phyloP scores from a whole-genome alignment of 2,797 vertebrate genomes.

The Tapirus indicus region DNA sequence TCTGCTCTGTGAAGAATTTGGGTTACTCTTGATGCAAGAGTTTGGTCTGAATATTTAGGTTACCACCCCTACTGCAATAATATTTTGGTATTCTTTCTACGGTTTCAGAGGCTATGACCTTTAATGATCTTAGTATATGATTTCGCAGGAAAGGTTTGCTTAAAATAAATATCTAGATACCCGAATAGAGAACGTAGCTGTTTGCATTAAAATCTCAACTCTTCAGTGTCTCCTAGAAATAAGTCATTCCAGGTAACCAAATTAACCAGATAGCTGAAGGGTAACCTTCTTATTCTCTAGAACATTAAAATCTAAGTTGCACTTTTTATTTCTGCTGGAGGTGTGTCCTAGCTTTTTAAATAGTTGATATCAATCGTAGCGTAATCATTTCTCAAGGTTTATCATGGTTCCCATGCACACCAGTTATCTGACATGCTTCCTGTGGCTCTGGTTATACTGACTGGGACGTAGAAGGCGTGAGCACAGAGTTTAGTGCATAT shows the following conservation, averaged over 20 bases:
- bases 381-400: background rate
- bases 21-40: background rate
- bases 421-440: background rate
- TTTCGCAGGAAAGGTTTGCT: background rate
- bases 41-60: background rate
- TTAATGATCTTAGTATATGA: background rate
- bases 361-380: background rate
- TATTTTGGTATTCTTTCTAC: background rate
- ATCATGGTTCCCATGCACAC: background rate
- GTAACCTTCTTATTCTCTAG: background rate
- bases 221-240: background rate
- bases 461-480: background rate
- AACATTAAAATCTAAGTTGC: background rate
- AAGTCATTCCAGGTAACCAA: background rate
- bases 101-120: background rate
- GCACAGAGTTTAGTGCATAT: fast-evolving
- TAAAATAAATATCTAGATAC: background rate
- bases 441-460: background rate
- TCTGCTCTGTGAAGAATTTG: background rate
- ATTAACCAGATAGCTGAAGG: background rate
- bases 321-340: background rate
- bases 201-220: background rate
- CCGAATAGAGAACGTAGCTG: background rate
- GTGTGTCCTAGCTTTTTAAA: background rate
- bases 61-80: fast-evolving